Base-by-base conservation (phyloP, 2,113 vertebrate species). In the Pholis gunnellus region DNA sequence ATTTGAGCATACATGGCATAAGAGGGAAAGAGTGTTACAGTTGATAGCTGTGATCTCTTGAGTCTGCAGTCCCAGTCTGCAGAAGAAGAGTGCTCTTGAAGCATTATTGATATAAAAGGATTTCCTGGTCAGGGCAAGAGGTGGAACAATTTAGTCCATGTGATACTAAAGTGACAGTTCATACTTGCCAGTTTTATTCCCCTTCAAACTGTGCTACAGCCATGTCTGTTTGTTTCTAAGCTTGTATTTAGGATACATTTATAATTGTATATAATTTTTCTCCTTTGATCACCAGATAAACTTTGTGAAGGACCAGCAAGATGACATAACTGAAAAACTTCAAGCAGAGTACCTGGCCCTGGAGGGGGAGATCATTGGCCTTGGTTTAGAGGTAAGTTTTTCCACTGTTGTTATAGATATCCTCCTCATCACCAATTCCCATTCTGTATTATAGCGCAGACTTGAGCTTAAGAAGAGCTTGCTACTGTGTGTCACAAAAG, bases 241-340 rank as follows among this genome's bases (percentile, higher is more conserved):
- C 18, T 18, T 72, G 5, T 42, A 42, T 79, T 74, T 48, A 40
- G 64, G 17, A 27, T 1, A 14, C 0, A 1, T 20, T 79, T 48
- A 66, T 56, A 15, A 38, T 59, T 17, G 1, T 14, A 76, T 82
- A n/a, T n/a, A n/a, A n/a, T 54, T 72, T 84, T 79, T 68, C 14
- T 75, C 17, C 5, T 78, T 79, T 14, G 80, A 83, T 70, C 17
- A 29, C 15, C 84, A 99, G 98, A 94, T 98, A 54, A 84, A 92
- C 78, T 93, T 79, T 83, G 94, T 97, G 80, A 99, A 97, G 90
- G 91, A 95, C 65, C 96, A 97, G 74, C 96, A 97, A 90, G 90
- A 93, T 78, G 70, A 50, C 36, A 63, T 93, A 81, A 94, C 88
- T 91, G 91, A 94, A 88, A 95, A 83, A 79, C 96, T 98, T 85